Evolutionary conservation across 2,888 invertebrate species (phyloP).

Genomic region (Pyrocoelia pectoralis): DNA sequence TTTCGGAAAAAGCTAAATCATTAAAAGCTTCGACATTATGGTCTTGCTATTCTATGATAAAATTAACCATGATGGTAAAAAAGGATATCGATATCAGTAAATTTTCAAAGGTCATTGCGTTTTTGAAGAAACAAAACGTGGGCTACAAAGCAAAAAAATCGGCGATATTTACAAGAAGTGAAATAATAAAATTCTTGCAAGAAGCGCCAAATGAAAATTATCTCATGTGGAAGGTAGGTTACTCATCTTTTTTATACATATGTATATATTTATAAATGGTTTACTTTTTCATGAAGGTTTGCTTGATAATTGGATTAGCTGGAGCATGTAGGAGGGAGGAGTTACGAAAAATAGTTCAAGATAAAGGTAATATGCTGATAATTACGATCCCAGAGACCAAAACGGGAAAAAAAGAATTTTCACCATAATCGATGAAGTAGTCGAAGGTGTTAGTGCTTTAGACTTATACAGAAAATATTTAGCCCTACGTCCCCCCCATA

Average conservation of each 20-base stretch:
- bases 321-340: too few relatives aligned
- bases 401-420: not conserved
- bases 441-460: not conserved
- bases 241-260: too few relatives aligned
- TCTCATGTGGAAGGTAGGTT: too few relatives aligned
- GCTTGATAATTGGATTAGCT: too few relatives aligned
- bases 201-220: too few relatives aligned
- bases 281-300: too few relatives aligned
- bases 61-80: conserved; percentile 11
- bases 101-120: not conserved
- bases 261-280: too few relatives aligned
- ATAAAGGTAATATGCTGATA: not conserved
- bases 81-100: conserved; percentile 16
- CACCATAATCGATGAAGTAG: not conserved
- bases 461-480: not conserved
- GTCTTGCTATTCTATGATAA: conserved; percentile 20
- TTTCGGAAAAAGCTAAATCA: conserved; percentile 16
- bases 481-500: not conserved
- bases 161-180: too few relatives aligned
- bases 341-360: not conserved
- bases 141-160: not conserved
- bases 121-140: conserved; percentile 9
- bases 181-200: too few relatives aligned
- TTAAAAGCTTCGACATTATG: conserved; percentile 24
- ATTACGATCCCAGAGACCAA: not conserved